Percentiles rank a stretch among this genome's conserved stretches.
These are phyloP conservation scores for Eriocheir sinensis DNA, from an alignment of 1,140 invertebrate species.

Conservation along the genomic window DNA sequence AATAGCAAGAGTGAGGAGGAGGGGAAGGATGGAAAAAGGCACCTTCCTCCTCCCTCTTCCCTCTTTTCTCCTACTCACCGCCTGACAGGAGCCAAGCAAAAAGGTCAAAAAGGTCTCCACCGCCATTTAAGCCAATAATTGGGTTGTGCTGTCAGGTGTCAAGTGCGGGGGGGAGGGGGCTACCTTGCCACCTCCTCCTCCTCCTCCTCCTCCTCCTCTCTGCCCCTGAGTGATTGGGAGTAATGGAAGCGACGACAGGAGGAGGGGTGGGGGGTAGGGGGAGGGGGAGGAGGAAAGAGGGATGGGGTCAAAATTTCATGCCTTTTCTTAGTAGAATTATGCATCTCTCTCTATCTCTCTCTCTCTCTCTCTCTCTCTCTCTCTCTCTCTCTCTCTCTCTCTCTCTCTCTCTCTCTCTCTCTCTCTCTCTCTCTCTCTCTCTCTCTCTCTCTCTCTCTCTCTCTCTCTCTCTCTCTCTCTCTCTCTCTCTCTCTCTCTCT, in stretches of 20 bases:
- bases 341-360: too few species aligned
- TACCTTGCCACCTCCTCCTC: too few species aligned
- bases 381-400: too few species aligned
- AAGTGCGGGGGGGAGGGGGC: too few species aligned
- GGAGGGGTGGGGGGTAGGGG: not conserved
- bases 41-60: not conserved
- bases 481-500: not conserved
- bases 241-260: slow-evolving; percentile 1
- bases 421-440: too few species aligned
- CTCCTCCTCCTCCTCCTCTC: not conserved
- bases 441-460: too few species aligned
- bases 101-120: not conserved
- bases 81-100: not conserved
- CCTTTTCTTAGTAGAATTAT: too few species aligned
- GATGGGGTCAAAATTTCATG: too few species aligned
- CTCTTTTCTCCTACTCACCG: not conserved
- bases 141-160: not conserved
- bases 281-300: not conserved
- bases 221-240: not conserved
- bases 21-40: not conserved
- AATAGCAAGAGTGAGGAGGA: not conserved
- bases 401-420: too few species aligned
- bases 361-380: too few species aligned
- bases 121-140: slow-evolving; percentile 14
- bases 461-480: not conserved